Evolutionary conservation across 2,888 invertebrate species (phyloP), one percentile per base, ranked within the genome.

Genomic region (Xestoiulus laeticollis): DNA sequence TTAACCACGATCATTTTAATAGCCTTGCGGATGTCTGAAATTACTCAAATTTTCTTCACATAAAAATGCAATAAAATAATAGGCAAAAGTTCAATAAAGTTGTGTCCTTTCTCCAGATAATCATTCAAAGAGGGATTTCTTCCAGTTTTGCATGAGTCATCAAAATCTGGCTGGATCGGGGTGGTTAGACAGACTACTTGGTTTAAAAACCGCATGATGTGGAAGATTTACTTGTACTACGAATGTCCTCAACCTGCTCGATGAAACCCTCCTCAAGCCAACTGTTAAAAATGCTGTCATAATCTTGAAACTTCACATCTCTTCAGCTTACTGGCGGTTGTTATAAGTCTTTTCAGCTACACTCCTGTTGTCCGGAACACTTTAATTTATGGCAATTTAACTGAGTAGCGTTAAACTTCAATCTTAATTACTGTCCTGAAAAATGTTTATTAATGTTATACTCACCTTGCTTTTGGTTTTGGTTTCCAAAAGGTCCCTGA

Each of bases 151-250:
- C 89, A 89, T 22, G 89, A 89, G 3, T 90, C 90, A 85, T 90
- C 90, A 88, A 90, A 90, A 0, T 90, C 90, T 5, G 90, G 90
- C 33, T 90, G 85, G 4, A 90, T 87, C 48, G 88, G 88, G n/a
- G 90, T 90, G n/a, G n/a, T n/a, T 38, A 1, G 90, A 90, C 1
- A 26, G 14, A 59, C 59, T 59, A n/a, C n/a, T 3, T 3, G 59
- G 59, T n/a, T 59, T 59, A 8, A n/a, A 59, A 19, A 59, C 6
- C 0, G 59, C 59, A 1, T n/a, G 59, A n/a, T 59, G 59, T 59
- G 22, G 59, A 5, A 59, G 59, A 22, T 59, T n/a, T n/a, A n/a
- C n/a, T n/a, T n/a, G n/a, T n/a, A n/a, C n/a, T n/a, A n/a, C n/a
- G n/a, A n/a, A n/a, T n/a, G n/a, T 59, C 59, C 59, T n/a, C 19